phyloP scores from a whole-genome alignment of 2,888 invertebrate species.

The Ennomos fuscantarius region DNA sequence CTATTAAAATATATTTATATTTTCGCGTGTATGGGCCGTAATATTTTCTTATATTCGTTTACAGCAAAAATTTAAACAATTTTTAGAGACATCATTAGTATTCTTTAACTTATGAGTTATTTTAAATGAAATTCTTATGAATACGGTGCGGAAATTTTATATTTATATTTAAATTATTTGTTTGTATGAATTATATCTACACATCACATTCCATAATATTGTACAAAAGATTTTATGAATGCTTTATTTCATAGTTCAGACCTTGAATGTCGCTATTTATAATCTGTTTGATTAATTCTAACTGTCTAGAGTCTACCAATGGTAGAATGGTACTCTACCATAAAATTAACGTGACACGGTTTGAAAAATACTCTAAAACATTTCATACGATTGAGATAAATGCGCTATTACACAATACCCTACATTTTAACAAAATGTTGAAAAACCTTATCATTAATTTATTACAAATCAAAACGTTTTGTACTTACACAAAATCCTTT shows the following conservation, averaged over 20 bases:
- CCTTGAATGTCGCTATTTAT: conserved; percentile 3
- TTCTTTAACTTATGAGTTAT: conserved; percentile 18
- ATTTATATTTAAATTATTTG: conserved; percentile 32
- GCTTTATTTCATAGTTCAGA: too few relatives aligned
- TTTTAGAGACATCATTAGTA: neutral
- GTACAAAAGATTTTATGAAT: conserved; percentile 58
- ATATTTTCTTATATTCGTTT: conserved; percentile 17
- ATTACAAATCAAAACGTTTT: too few relatives aligned
- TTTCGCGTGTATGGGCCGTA: conserved; percentile 26
- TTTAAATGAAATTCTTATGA: conserved; percentile 53
- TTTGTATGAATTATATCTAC: conserved; percentile 54
- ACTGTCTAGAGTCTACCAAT: too few relatives aligned
- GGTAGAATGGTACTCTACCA: too few relatives aligned
- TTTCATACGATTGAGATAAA: too few relatives aligned
- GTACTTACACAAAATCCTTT: too few relatives aligned
- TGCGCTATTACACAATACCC: too few relatives aligned
- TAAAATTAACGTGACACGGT: too few relatives aligned
- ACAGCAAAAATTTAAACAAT: conserved; percentile 10
- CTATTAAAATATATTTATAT: conserved; percentile 18
- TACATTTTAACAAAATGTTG: too few relatives aligned
- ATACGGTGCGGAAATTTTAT: conserved; percentile 59
- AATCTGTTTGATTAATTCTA: neutral
- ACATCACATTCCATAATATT: conserved; percentile 79
- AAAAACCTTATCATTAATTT: too few relatives aligned
- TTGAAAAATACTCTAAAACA: too few relatives aligned